Percentiles rank a stretch among this genome's conserved stretches.
Conservation (phyloP, 2,888 invertebrate species). For the Poecilus cupreus region DNA sequence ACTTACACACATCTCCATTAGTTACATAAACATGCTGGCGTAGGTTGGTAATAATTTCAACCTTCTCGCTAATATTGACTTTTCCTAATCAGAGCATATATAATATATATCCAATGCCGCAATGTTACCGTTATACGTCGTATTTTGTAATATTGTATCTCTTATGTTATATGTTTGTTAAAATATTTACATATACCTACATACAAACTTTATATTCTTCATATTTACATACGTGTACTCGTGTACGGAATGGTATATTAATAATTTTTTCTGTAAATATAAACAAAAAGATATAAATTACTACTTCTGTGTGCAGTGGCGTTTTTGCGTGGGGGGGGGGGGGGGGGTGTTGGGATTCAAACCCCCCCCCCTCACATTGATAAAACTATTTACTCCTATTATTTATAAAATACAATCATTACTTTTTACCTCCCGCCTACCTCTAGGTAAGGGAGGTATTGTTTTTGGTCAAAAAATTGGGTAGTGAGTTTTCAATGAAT, state of each 20-base stretch:
- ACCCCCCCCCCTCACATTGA: too few relatives aligned
- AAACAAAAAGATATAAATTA: not conserved
- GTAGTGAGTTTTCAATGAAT: too few relatives aligned
- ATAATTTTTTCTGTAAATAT: not conserved
- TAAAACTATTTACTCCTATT: too few relatives aligned
- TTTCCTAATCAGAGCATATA: slow-evolving; percentile 3
- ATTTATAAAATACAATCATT: too few relatives aligned
- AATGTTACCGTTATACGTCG: not conserved
- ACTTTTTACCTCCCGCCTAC: too few relatives aligned
- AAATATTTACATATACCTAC: slow-evolving; percentile 11
- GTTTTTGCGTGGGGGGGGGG: too few relatives aligned
- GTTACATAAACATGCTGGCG: not conserved
- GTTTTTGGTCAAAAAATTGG: too few relatives aligned
- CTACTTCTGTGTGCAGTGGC: not conserved
- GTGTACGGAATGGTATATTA: not conserved
- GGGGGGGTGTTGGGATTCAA: too few relatives aligned
- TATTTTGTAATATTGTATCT: not conserved
- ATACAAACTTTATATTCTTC: not conserved
- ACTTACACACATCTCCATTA: not conserved
- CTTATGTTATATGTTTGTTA: not conserved
- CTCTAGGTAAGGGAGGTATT: too few relatives aligned
- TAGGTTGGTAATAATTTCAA: not conserved
- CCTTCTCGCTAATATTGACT: slow-evolving; percentile 7
- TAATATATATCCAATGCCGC: not conserved
- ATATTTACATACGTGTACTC: not conserved